A percentile compares a stretch with the other conserved stretches of the same genome.
Evolutionary conservation across 2,888 invertebrate species (phyloP).

Genomic region (Phragmatobia fuliginosa): DNA sequence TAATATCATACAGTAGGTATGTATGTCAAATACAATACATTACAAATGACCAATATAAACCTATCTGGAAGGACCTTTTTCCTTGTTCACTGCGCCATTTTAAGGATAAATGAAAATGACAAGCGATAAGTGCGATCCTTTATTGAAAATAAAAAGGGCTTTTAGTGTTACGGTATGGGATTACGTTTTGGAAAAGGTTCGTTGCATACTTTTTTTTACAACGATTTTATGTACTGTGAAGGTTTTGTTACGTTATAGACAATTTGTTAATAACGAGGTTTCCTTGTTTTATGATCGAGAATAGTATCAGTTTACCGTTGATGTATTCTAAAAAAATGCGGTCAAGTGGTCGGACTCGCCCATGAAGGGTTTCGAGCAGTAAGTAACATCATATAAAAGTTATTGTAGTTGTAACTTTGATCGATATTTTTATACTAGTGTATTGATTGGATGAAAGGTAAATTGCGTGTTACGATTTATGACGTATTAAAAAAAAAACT

Average conservation of each 20-base stretch:
- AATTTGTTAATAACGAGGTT: background rate
- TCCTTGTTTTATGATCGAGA: background rate
- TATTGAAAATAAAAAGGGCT: constrained; percentile 2
- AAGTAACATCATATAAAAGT: no score
- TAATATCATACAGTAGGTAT: constrained; percentile 1
- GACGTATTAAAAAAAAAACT: no score
- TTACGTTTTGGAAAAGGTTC: background rate
- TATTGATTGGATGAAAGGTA: no score
- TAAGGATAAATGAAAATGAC: constrained; percentile 2
- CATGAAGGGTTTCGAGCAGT: no score
- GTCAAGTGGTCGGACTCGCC: no score
- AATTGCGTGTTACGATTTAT: no score
- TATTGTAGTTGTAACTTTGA: no score
- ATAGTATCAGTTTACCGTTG: background rate
- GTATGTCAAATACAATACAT: background rate
- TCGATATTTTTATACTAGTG: no score
- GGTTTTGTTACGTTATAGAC: background rate
- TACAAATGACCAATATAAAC: constrained; percentile 8
- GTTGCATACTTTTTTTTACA: background rate
- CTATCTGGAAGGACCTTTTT: constrained; percentile 7
- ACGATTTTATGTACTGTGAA: background rate
- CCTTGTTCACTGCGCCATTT: background rate
- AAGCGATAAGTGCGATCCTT: constrained; percentile 6
- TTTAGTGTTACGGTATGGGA: constrained; percentile 2
- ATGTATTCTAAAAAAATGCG: background rate